Evolutionary conservation across 2,113 vertebrate species (phyloP).

Genomic region (Regulus satrapa): DNA sequence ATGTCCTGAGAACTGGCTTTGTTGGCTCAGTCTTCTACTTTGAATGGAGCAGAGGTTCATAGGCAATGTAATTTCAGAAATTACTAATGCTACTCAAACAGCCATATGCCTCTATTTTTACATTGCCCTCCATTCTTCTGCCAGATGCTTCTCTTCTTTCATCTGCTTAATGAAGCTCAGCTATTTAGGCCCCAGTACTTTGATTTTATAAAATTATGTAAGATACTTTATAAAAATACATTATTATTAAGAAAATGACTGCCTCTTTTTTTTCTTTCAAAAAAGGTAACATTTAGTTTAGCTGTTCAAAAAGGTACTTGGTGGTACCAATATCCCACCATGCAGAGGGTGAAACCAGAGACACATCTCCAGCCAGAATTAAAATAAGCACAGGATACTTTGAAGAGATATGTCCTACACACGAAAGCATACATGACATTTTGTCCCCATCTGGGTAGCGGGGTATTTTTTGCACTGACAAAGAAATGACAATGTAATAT

Average conservation of each 20-base stretch:
- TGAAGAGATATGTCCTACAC: neutral
- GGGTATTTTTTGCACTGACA: neutral
- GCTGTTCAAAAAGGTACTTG: neutral
- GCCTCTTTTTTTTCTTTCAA: neutral
- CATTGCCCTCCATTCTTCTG: conserved; percentile 5
- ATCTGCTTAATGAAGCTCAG: conserved; percentile 18
- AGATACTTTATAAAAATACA: neutral
- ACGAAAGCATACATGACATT: fast-evolving
- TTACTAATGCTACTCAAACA: conserved; percentile 23
- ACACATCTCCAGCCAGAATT: neutral
- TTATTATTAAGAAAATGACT: neutral
- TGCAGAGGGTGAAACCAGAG: neutral
- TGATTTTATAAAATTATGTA: conserved; percentile 22
- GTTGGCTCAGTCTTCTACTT: neutral
- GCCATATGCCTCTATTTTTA: conserved; percentile 36
- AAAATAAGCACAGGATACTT: neutral
- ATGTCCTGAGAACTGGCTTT: neutral
- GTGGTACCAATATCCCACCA: neutral
- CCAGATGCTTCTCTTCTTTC: conserved; percentile 31
- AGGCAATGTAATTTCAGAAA: conserved; percentile 19
- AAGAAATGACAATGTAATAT: neutral
- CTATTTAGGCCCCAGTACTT: neutral
- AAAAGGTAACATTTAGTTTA: neutral
- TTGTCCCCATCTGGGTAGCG: neutral
- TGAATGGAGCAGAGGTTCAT: neutral